These are phyloP conservation scores for Enteromius radiatus DNA, from an alignment of 2,797 vertebrate genomes.

Conservation along the genomic window DNA sequence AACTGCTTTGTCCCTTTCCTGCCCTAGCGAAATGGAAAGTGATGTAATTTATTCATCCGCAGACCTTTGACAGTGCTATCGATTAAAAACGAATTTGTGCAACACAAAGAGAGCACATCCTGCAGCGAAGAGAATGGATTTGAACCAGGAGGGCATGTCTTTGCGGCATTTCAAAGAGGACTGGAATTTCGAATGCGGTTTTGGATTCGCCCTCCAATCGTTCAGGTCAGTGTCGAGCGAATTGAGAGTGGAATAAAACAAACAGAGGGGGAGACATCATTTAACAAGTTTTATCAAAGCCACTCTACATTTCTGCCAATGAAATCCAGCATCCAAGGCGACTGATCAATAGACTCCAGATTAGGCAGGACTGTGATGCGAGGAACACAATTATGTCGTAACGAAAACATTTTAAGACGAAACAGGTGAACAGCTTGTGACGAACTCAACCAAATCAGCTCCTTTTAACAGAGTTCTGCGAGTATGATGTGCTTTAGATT, in stretches of 20 bases:
- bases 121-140: constrained; percentile 31
- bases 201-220: constrained; percentile 18
- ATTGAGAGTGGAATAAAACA: constrained; percentile 5
- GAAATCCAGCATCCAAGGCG: constrained; percentile 19
- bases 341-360: not conserved
- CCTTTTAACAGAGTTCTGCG: not conserved
- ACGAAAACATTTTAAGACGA: not conserved
- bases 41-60: constrained; percentile 50
- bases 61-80: constrained; percentile 21
- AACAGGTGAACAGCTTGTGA: not conserved
- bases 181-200: not conserved
- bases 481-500: constrained; percentile 22
- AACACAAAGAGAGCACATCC: constrained; percentile 39
- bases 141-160: constrained; percentile 11
- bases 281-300: constrained; percentile 29
- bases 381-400: not conserved
- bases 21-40: constrained; percentile 12
- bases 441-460: constrained; percentile 27
- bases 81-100: constrained; percentile 29
- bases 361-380: constrained; percentile 5
- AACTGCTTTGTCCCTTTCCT: not conserved
- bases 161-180: constrained; percentile 30
- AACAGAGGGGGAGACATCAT: constrained; percentile 10
- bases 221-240: constrained; percentile 19
- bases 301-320: constrained; percentile 3